These are phyloP conservation scores for Apamea epomidion DNA, from an alignment of 2,888 invertebrate species.

Conservation along the genomic window DNA sequence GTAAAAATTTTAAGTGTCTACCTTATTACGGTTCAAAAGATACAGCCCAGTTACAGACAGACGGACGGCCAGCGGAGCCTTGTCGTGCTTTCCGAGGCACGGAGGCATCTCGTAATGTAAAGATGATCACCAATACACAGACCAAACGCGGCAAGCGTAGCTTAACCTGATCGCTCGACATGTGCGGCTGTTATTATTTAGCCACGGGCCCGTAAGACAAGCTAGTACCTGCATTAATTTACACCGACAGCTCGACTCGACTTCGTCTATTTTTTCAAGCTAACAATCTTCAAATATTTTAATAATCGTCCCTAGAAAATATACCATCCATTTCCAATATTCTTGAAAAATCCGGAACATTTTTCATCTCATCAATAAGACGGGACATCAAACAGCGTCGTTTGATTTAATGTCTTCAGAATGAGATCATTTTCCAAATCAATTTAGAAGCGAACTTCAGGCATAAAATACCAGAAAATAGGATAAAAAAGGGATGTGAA, in stretches of 20 bases:
- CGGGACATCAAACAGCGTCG: conserved; percentile 57
- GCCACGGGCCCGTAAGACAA: not conserved
- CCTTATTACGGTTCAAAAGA: not conserved
- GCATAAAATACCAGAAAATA: conserved; percentile 15
- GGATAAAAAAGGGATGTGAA: conserved; percentile 9
- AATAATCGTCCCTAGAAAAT: conserved; percentile 17
- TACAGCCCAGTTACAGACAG: not conserved
- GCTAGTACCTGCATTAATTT: not conserved
- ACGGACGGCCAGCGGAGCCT: not conserved
- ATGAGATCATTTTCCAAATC: conserved; percentile 59
- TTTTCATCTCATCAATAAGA: conserved; percentile 61
- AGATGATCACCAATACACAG: not conserved
- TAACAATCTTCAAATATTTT: conserved; percentile 21
- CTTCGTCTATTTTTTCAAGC: not conserved
- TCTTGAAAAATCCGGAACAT: conserved; percentile 44
- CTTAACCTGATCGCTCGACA: too few relatives aligned
- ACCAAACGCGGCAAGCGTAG: too few relatives aligned
- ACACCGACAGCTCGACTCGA: not conserved
- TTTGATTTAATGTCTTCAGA: conserved; percentile 59
- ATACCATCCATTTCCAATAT: conserved; percentile 38
- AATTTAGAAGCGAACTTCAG: conserved; percentile 33
- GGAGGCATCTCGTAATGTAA: not conserved
- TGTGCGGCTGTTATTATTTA: too few relatives aligned
- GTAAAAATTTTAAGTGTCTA: not conserved
- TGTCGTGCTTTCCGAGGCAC: not conserved